These are phyloP conservation scores for Melanotaenia pygmaea DNA, from an alignment of 2,797 vertebrate genomes.

Conservation along the genomic window DNA sequence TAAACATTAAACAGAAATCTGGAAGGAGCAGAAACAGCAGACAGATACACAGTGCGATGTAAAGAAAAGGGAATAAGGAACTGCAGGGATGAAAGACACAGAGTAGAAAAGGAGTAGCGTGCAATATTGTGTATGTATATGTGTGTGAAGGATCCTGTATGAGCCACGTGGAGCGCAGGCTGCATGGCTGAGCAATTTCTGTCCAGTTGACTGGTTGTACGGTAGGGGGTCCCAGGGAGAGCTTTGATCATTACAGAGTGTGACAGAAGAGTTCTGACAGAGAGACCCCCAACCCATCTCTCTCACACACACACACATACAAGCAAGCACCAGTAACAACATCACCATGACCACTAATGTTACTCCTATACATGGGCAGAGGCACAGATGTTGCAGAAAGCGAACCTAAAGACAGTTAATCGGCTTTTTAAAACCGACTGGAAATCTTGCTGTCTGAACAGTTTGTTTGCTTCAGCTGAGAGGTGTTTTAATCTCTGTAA, in stretches of 20 bases:
- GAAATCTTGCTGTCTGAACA: neutral
- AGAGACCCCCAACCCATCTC: conserved; percentile 63
- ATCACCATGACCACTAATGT: conserved; percentile 56
- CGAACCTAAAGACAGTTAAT: conserved; percentile 30
- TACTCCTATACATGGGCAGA: conserved; percentile 31
- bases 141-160: conserved; percentile 52
- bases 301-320: conserved; percentile 29
- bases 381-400: conserved; percentile 18
- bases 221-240: conserved; percentile 80
- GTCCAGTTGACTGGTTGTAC: conserved; percentile 79
- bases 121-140: conserved; percentile 30
- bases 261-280: conserved; percentile 85
- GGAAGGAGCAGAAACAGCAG: conserved; percentile 24
- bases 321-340: conserved; percentile 49
- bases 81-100: conserved; percentile 38
- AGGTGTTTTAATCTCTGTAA: neutral
- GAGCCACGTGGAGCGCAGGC: conserved; percentile 65
- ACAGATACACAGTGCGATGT: conserved; percentile 14
- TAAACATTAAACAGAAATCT: conserved; percentile 38
- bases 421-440: conserved; percentile 2
- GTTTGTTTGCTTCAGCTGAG: neutral
- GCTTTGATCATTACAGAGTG: conserved; percentile 86
- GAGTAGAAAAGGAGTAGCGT: conserved; percentile 31
- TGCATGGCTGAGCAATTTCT: conserved; percentile 82
- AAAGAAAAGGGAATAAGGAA: conserved; percentile 38